phyloP scores from a whole-genome alignment of 2,113 vertebrate genomes.

The Xenotilapia flavipinnis region DNA sequence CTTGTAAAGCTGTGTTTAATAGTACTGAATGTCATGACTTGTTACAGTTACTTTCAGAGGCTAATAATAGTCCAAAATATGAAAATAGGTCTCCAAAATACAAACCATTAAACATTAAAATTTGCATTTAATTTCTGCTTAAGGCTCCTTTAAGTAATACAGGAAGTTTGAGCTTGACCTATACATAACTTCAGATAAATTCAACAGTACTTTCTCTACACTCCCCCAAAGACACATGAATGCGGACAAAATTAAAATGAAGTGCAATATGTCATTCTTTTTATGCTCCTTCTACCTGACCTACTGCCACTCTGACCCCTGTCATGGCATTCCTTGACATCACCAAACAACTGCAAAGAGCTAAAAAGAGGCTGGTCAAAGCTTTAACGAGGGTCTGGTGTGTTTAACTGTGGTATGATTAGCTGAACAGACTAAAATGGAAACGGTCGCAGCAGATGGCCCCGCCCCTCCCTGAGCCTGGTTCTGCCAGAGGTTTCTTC shows the following conservation, averaged over 20 bases:
- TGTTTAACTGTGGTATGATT: constrained; percentile 4
- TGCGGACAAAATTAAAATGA: not conserved
- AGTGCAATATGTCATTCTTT: not conserved
- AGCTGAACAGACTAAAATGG: constrained; percentile 10
- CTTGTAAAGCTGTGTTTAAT: not conserved
- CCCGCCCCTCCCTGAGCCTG: too few relatives aligned
- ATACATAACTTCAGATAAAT: not conserved
- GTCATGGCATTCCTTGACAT: constrained; percentile 9
- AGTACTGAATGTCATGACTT: not conserved
- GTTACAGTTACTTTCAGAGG: not conserved
- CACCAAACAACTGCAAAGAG: constrained; percentile 25
- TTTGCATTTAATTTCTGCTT: not conserved
- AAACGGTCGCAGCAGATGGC: not conserved
- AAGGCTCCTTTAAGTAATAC: not conserved
- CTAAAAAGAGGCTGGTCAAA: not conserved
- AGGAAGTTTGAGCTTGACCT: not conserved
- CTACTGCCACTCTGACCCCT: not conserved
- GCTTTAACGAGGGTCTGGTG: not conserved
- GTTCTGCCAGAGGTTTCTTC: too few relatives aligned
- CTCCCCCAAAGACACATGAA: not conserved
- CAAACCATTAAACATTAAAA: not conserved
- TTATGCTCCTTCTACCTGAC: not conserved
- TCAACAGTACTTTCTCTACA: not conserved
- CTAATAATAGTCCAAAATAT: not conserved
- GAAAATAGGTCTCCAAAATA: not conserved